Conservation (phyloP, 2,797 vertebrate genomes). For the Sphaeramia orbicularis region DNA sequence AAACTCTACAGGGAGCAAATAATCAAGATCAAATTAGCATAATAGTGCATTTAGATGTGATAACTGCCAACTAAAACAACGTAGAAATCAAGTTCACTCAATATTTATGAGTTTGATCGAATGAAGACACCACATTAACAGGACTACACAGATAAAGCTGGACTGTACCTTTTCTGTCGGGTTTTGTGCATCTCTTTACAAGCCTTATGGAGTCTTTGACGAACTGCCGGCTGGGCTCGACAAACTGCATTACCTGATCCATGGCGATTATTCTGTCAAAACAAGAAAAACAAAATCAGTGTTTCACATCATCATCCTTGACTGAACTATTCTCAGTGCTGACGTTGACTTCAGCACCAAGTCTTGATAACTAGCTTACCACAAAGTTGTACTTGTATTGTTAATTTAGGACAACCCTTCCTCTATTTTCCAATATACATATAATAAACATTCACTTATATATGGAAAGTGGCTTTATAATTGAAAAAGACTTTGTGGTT, state of each 20-base stretch:
- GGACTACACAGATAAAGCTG: accelerated
- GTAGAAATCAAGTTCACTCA: no score
- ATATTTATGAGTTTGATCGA: neutral
- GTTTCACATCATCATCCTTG: neutral
- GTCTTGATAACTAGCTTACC: neutral
- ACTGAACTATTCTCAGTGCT: slow-evolving; percentile 24
- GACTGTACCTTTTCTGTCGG: slow-evolving; percentile 94
- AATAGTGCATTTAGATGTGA: no score
- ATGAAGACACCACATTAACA: neutral
- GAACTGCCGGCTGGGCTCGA: slow-evolving; percentile 97
- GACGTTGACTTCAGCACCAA: slow-evolving; percentile 42
- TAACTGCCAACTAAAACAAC: no score
- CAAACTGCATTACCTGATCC: slow-evolving; percentile 99
- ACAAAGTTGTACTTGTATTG: neutral
- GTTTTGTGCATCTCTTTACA: slow-evolving; percentile 98
- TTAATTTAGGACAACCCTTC: accelerated
- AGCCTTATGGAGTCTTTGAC: slow-evolving; percentile 98
- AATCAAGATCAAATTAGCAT: neutral
- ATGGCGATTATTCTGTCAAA: slow-evolving; percentile 79
- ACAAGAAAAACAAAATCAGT: neutral
- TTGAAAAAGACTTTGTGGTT: neutral
- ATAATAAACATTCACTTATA: neutral
- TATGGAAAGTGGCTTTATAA: accelerated
- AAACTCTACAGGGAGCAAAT: slow-evolving; percentile 86
- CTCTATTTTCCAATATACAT: accelerated